Percentiles rank a stretch among this genome's conserved stretches.
Conservation (phyloP, 2,888 invertebrate genomes). For the Tetragonula carbonaria region DNA sequence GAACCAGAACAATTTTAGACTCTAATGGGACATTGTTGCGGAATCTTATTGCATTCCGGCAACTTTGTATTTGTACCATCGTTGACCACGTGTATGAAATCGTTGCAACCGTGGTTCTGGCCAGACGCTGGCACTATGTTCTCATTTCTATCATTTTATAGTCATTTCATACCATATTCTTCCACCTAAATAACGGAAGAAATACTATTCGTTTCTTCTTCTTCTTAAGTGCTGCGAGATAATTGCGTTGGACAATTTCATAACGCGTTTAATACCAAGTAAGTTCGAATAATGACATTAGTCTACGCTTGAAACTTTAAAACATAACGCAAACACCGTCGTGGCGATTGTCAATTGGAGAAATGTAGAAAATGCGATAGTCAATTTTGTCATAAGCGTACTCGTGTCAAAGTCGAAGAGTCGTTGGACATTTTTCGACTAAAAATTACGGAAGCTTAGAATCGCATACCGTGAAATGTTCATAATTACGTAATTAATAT, state of each 20-base stretch:
- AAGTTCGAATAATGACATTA: not conserved
- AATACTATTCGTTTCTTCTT: not conserved
- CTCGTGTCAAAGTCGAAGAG: not conserved
- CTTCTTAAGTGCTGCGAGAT: not conserved
- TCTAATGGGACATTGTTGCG: slow-evolving; percentile 6
- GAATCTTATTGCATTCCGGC: slow-evolving; percentile 22
- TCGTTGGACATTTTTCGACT: too few relatives aligned
- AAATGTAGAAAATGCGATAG: not conserved
- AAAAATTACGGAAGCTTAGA: too few relatives aligned
- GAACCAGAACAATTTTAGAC: slow-evolving; percentile 25
- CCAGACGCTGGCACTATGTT: not conserved
- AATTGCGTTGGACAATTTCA: not conserved
- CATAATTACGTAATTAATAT: too few relatives aligned
- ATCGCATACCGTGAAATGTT: too few relatives aligned
- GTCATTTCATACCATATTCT: not conserved
- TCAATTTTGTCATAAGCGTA: not conserved
- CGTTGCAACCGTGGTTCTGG: not conserved
- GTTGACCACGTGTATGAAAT: slow-evolving; percentile 47
- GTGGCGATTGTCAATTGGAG: not conserved
- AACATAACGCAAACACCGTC: not conserved
- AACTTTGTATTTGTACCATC: slow-evolving; percentile 46
- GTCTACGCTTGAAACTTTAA: not conserved
- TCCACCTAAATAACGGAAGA: not conserved
- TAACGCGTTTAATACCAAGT: not conserved
- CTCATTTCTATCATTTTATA: slow-evolving; percentile 11